These are phyloP conservation scores for Oreochromis spilurus DNA, from an alignment of 2,113 vertebrate genomes.

Conservation along the genomic window DNA sequence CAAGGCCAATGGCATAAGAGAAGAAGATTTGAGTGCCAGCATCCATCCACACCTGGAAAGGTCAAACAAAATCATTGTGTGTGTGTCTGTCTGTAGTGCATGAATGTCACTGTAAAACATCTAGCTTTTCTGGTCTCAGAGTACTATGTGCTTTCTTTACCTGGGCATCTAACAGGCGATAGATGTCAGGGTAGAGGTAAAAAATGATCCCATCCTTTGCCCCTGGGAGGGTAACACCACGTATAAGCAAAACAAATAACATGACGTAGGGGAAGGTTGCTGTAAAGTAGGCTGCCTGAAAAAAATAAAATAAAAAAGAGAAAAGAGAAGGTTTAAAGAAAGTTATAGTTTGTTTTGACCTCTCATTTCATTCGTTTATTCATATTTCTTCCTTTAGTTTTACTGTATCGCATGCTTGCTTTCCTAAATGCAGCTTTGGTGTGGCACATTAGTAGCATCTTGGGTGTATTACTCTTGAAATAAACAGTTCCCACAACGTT, in stretches of 20 bases:
- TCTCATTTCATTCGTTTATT: not conserved
- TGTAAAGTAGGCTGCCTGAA: conserved; percentile 52
- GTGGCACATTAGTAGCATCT: not conserved
- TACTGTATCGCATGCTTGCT: not conserved
- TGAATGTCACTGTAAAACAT: not conserved
- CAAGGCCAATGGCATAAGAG: conserved; percentile 84
- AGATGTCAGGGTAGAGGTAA: conserved; percentile 55
- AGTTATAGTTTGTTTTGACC: not conserved
- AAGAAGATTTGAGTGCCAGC: conserved; percentile 91
- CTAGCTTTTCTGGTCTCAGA: not conserved
- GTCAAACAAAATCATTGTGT: not conserved
- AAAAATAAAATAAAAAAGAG: not conserved
- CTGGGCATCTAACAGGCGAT: conserved; percentile 54
- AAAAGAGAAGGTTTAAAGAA: not conserved
- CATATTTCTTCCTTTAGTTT: not conserved
- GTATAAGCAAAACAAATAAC: conserved; percentile 45
- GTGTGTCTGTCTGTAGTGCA: not conserved
- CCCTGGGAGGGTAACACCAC: conserved; percentile 52
- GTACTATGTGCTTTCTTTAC: not conserved
- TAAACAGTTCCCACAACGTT: not conserved
- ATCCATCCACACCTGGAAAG: conserved; percentile 85
- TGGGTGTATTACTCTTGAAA: not conserved
- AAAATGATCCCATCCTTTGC: conserved; percentile 49
- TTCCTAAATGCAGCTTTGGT: not conserved
- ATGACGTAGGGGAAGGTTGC: conserved; percentile 53